Base-by-base conservation (phyloP, 2,113 vertebrate genomes). In the Apteryx owenii region DNA sequence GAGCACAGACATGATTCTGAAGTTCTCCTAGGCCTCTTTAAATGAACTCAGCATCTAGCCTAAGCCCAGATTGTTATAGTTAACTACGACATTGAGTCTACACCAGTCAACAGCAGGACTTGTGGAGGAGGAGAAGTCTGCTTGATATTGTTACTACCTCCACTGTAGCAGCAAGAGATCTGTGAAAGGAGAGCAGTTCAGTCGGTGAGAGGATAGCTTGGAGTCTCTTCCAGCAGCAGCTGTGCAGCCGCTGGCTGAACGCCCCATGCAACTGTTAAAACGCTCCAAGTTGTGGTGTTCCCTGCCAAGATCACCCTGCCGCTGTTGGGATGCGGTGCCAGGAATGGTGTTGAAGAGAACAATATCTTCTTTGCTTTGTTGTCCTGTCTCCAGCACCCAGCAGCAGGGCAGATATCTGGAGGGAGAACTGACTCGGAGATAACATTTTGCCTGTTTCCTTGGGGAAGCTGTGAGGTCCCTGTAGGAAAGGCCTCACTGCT, bases 201-300 rank as follows among this genome's bases (percentile, higher is more conserved):
- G 82, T 10, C 81, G 90, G 64, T 50, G 65, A 91, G 90, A 83
- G 60, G 68, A 51, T 86, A 3, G 0, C 81, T 81, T 29, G 46
- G 54, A 94, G 46, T 62, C 81, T 61, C 85, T 81, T 96, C 72
- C 87, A 78, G 80, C 77, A 69, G 71, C 92, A 96, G 95, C 92
- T 92, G 92, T 89, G 76, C 90, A 79, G 92, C 69, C 68, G 58
- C 81, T 80, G 92, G 90, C 85, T 56, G 48, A 0, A 6, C 40
- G 78, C 89, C 87, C 62, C 33, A 3, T 20, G 65, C 73, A 89
- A 61, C 68, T 71, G 60, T 61, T 93, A 20, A 38, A 46, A 44
- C 0, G 1, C 78, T 90, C 83, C 66, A 29, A 70, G 79, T 8
- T 0, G 86, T 19, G 9, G 7, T 3, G 7, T 33, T 89, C 78